Evolutionary conservation across 2,113 vertebrate genomes (phyloP).

Genomic region (Scatophagus argus): DNA sequence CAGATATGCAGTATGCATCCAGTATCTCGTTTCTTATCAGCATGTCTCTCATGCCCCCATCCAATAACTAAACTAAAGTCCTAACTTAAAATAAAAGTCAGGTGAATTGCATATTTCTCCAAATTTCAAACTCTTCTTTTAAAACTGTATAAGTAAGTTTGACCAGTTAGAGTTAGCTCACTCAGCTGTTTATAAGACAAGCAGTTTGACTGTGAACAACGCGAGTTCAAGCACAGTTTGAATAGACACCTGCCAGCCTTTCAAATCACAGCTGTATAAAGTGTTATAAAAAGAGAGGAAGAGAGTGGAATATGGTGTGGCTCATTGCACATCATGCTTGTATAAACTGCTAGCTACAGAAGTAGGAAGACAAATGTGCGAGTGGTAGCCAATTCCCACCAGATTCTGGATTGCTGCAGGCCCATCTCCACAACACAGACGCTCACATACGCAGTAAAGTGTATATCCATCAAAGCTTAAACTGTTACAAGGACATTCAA

Average conservation of each 20-base stretch:
- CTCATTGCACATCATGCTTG: not conserved
- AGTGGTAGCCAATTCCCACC: not conserved
- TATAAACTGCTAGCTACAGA: constrained; percentile 7
- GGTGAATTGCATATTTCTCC: not conserved
- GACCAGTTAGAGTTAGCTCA: not conserved
- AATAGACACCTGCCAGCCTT: not conserved
- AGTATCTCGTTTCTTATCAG: too few species aligned
- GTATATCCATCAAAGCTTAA: constrained; percentile 24
- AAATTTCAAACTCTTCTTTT: not conserved
- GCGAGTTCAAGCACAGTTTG: not conserved
- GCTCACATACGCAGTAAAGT: not conserved
- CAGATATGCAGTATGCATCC: too few species aligned
- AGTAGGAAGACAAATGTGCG: constrained; percentile 14
- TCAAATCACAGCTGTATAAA: not conserved
- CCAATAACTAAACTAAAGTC: too few species aligned
- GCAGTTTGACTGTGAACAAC: not conserved
- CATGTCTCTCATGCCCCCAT: too few species aligned
- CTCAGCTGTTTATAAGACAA: not conserved
- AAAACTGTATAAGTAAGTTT: not conserved
- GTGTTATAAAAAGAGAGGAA: not conserved
- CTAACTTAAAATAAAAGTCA: too few species aligned
- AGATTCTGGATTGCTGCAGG: constrained; percentile 8
- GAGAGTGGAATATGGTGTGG: not conserved
- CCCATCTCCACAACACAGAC: constrained; percentile 4
- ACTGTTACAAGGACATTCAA: constrained; percentile 2